These are phyloP conservation scores for Montipora efflorescens DNA, from an alignment of 64 coral and sea anemone genomes.

Conservation along the genomic window DNA sequence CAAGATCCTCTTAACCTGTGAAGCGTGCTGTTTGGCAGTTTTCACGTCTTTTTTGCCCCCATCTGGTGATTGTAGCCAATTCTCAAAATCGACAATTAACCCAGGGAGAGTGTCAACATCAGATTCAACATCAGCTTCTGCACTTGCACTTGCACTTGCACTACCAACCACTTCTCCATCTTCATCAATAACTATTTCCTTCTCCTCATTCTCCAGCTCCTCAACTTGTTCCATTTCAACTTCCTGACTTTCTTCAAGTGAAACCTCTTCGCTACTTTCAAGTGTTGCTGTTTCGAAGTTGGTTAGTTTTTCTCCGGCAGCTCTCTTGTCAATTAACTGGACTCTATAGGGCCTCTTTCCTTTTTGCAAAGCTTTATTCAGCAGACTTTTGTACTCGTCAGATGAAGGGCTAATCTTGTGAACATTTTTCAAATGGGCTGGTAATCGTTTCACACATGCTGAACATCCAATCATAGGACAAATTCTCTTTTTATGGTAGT, in stretches of 20 bases:
- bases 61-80: slow-evolving; percentile 73
- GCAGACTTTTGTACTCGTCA: slow-evolving; percentile 5
- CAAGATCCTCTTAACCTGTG: slow-evolving; percentile 55
- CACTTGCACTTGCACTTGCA: background rate
- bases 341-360: slow-evolving; percentile 9
- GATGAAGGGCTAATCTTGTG: slow-evolving; percentile 31
- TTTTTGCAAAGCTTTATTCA: slow-evolving; percentile 25
- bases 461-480: slow-evolving; percentile 57
- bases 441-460: slow-evolving; percentile 40
- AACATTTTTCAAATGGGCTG: slow-evolving; percentile 68
- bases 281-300: no score
- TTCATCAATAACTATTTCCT: background rate
- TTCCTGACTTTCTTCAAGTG: no score
- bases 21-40: slow-evolving; percentile 64
- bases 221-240: no score
- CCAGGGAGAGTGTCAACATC: slow-evolving; percentile 1
- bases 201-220: background rate
- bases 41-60: slow-evolving; percentile 65
- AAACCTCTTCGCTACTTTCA: no score
- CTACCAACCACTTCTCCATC: background rate
- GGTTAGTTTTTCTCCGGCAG: no score
- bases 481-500: slow-evolving; percentile 33
- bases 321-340: no score
- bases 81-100: slow-evolving; percentile 28
- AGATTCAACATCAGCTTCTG: background rate